Conservation (phyloP, 2,888 invertebrate species). For the Campoplex capitator region DNA sequence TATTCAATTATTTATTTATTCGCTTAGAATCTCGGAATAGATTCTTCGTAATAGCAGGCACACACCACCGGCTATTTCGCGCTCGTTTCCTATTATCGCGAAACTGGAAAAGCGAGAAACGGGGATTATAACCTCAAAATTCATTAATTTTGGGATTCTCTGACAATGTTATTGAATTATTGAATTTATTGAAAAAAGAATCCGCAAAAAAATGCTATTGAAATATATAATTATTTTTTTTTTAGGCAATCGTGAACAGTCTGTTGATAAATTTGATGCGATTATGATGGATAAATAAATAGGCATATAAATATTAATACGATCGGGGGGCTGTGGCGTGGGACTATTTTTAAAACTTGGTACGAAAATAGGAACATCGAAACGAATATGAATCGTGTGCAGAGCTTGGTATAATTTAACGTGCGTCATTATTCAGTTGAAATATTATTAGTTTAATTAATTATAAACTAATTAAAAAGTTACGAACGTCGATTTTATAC, state of each 20-base stretch:
- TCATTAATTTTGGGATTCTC: too few relatives aligned
- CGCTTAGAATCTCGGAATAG: constrained; percentile 51
- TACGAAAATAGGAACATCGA: constrained; percentile 10
- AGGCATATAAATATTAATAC: neutral
- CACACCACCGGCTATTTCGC: neutral
- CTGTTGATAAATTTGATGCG: neutral
- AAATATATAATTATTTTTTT: neutral
- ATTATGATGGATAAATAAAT: neutral
- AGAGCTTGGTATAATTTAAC: neutral
- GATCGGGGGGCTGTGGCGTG: neutral
- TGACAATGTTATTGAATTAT: too few relatives aligned
- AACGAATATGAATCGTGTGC: neutral
- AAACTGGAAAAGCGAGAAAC: neutral
- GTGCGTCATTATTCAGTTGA: too few relatives aligned
- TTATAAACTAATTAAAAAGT: neutral
- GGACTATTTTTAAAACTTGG: constrained; percentile 3
- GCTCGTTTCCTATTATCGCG: neutral
- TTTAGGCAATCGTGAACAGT: neutral
- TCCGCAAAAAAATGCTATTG: neutral
- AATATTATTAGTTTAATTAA: neutral
- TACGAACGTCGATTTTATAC: neutral
- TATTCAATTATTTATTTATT: constrained; percentile 34
- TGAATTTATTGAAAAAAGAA: neutral
- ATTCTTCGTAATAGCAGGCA: neutral
- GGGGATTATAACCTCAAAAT: too few relatives aligned